Percentiles rank a stretch among this genome's conserved stretches.
Evolutionary conservation across 64 coral and sea anemone species (phyloP).

Genomic region (Dendronephthya gigantea): DNA sequence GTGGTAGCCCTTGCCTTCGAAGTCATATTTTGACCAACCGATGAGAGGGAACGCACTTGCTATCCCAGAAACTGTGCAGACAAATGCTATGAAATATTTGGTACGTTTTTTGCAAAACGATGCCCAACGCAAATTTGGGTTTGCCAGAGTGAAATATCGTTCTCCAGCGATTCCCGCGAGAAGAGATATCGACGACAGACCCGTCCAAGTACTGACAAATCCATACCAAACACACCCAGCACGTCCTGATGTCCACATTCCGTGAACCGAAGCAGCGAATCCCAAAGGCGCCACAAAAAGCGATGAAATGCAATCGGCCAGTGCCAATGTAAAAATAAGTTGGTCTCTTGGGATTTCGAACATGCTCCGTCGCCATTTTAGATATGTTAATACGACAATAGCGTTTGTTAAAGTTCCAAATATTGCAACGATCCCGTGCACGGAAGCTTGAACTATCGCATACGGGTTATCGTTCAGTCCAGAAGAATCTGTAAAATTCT

Average conservation of each 20-base stretch:
- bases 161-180: not conserved
- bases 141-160: not conserved
- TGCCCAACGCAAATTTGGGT: not conserved
- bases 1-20: constrained; percentile 2
- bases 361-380: not conserved
- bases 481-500: not conserved
- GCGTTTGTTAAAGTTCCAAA: not conserved
- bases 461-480: not conserved
- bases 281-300: not conserved
- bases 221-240: not conserved
- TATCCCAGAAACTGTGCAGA: constrained; percentile 6
- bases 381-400: not conserved
- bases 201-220: not conserved
- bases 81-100: not conserved
- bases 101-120: not conserved
- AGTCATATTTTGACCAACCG: constrained; percentile 42
- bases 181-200: not conserved
- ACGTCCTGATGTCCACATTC: not conserved
- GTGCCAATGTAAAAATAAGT: not conserved
- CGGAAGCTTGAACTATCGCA: not conserved
- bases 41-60: constrained; percentile 24
- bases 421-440: not conserved
- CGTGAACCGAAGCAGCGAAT: not conserved
- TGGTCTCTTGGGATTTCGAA: not conserved
- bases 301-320: not conserved